Evolutionary conservation across 2,888 invertebrate genomes (phyloP), one percentile per base, ranked within the genome.

Genomic region (Cephus spinipes): DNA sequence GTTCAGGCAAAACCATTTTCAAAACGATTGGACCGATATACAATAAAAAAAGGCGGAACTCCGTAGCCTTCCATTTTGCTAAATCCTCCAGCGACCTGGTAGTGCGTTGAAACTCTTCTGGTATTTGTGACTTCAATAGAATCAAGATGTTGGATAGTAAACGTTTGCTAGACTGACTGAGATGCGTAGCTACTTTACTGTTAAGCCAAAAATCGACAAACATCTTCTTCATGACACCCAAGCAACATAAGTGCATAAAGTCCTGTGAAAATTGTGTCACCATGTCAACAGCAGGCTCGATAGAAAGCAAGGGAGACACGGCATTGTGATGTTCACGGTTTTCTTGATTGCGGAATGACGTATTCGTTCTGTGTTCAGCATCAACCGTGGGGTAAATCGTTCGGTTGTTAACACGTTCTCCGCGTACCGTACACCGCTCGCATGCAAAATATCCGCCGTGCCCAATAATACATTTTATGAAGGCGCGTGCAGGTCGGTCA

Each of bases 11-110:
- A 73, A 82, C 68, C 33, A 74, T 71, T 77, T 83, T 82, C 11
- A 86, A 77, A 32, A 86, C 75, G 35, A 86, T 77, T 12, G 85
- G 83, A 15, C 87, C 87, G 71, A 81, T 76, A 71, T 87, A 87
- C 55, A 86, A 69, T 12, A 85, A 69, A 69, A 87, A 81, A 15
- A 83, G 83, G 15, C 83, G 76, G 74, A 82, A 83, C 78, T 86
- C 81, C 9, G 85, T 86, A 6, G 85, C 84, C 79, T 86, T 86
- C 82, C 82, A 87, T 23, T 79, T 79, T 32, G 68, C 73, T 11
- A 84, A 35, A 35, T 79, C 68, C 15, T 79, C 34, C 4, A 83
- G 36, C 9, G 74, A 73, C 40, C 81, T 75, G 1, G 84, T 79
- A 79, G 84, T 85, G 69, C 86, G 79, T 55, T 78, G 78, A 78